A percentile compares a stretch with the other conserved stretches of the same genome.
These are phyloP conservation scores for Sinohyriopsis cumingii DNA, from an alignment of 2,888 invertebrate genomes.

Conservation along the genomic window DNA sequence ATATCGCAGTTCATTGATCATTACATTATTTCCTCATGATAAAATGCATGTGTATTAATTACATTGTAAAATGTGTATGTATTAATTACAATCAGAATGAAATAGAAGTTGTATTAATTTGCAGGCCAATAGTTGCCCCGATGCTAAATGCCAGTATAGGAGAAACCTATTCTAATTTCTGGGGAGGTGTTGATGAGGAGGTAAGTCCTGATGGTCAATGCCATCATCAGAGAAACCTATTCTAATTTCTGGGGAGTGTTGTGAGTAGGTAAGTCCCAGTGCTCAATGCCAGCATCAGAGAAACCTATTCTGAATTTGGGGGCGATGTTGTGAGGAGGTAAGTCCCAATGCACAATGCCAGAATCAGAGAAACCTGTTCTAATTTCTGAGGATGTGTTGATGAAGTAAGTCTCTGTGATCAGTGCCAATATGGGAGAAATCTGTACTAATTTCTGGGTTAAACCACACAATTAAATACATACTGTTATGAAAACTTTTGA, in stretches of 20 bases:
- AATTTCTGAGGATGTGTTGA: slow-evolving; percentile 53
- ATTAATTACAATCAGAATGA: neutral
- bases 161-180: slow-evolving; percentile 94
- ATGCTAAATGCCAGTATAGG: slow-evolving; percentile 84
- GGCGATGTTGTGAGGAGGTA: slow-evolving; percentile 87
- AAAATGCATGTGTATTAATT: neutral
- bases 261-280: slow-evolving; percentile 75
- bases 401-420: slow-evolving; percentile 73
- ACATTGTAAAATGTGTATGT: neutral
- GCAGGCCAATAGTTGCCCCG: slow-evolving; percentile 81
- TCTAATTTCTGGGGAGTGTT: slow-evolving; percentile 98
- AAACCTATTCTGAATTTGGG: slow-evolving; percentile 82
- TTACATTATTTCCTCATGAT: neutral
- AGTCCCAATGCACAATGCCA: slow-evolving; percentile 2
- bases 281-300: neutral
- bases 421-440: too few species aligned
- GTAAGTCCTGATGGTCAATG: slow-evolving; percentile 53
- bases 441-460: too few species aligned
- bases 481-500: too few species aligned
- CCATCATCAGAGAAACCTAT: slow-evolving; percentile 82
- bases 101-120: slow-evolving; percentile 19
- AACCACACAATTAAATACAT: too few species aligned
- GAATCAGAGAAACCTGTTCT: too few species aligned
- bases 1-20: too few species aligned
- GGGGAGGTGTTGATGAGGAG: slow-evolving; percentile 91